Evolutionary conservation across 2,113 vertebrate genomes (phyloP).

Genomic region (Chaetura pelagica): DNA sequence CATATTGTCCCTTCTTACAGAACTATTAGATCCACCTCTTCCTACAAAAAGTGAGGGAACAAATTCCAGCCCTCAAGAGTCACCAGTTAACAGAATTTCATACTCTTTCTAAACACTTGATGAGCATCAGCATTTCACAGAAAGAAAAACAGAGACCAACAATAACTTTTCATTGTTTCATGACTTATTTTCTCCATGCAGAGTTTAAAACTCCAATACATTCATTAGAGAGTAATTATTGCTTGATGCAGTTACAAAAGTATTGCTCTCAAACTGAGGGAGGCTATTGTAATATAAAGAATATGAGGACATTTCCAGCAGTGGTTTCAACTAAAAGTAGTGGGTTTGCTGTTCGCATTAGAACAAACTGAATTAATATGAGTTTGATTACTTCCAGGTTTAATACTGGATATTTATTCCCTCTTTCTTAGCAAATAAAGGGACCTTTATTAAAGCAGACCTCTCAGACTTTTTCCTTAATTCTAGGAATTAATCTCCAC

Average conservation of each 20-base stretch:
- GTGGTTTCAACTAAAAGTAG: not conserved
- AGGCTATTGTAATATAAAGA: not conserved
- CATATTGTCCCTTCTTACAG: too few species aligned
- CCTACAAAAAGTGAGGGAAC: too few species aligned
- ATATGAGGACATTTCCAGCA: not conserved
- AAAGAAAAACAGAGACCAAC: not conserved
- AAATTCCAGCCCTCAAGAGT: too few species aligned
- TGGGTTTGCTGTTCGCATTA: not conserved
- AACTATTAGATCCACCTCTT: too few species aligned
- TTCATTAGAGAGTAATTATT: not conserved
- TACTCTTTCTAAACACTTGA: not conserved
- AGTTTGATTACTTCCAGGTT: not conserved
- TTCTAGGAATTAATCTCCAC: not conserved
- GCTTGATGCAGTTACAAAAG: not conserved
- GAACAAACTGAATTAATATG: not conserved
- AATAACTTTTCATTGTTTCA: not conserved
- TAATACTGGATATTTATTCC: not conserved
- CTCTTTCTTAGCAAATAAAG: not conserved
- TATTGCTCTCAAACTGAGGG: not conserved
- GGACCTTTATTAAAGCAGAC: not conserved
- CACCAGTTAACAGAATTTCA: too few species aligned
- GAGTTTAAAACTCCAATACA: not conserved
- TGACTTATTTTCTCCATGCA: not conserved
- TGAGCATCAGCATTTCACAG: not conserved
- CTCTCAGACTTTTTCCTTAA: not conserved